These are phyloP conservation scores for Ptychadena robeensis DNA, from an alignment of 2,797 vertebrate genomes.

Conservation along the genomic window DNA sequence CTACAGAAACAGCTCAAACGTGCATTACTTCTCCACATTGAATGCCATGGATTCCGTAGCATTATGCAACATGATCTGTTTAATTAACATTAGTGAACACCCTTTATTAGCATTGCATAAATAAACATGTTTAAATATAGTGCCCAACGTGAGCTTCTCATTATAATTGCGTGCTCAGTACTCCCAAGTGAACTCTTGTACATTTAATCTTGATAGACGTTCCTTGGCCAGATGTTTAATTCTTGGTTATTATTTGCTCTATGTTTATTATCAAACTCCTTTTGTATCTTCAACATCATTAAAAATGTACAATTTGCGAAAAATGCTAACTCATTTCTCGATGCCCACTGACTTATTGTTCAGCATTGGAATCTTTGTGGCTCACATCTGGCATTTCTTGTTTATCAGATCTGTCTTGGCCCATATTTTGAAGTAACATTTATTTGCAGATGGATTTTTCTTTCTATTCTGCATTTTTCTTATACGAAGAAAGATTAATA, in stretches of 20 bases:
- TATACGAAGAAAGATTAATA: slow-evolving; percentile 10
- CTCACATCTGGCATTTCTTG: slow-evolving; percentile 52
- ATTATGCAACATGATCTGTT: neutral
- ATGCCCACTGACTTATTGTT: slow-evolving; percentile 36
- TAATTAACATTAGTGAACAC: neutral
- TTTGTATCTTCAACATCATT: slow-evolving; percentile 19
- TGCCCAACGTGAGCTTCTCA: neutral
- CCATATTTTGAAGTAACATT: slow-evolving; percentile 9
- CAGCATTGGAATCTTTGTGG: slow-evolving; percentile 8
- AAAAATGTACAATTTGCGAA: slow-evolving; percentile 36
- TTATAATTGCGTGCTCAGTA: neutral
- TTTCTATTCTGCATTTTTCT: slow-evolving; percentile 3
- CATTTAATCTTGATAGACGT: neutral
- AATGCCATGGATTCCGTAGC: neutral
- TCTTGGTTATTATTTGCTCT: slow-evolving; percentile 4
- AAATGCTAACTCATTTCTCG: slow-evolving; percentile 30
- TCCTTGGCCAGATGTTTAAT: slow-evolving; percentile 30
- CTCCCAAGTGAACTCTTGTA: slow-evolving; percentile 1
- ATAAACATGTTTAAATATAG: slow-evolving; percentile 25
- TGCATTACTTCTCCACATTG: neutral
- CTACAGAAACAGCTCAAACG: neutral
- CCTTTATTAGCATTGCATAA: slow-evolving; percentile 11
- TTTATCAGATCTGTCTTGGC: slow-evolving; percentile 55
- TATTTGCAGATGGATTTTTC: slow-evolving; percentile 49
- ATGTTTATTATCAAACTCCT: neutral